These are phyloP conservation scores for Heterodera schachtii DNA, from an alignment of 1,140 invertebrate genomes.

Conservation along the genomic window DNA sequence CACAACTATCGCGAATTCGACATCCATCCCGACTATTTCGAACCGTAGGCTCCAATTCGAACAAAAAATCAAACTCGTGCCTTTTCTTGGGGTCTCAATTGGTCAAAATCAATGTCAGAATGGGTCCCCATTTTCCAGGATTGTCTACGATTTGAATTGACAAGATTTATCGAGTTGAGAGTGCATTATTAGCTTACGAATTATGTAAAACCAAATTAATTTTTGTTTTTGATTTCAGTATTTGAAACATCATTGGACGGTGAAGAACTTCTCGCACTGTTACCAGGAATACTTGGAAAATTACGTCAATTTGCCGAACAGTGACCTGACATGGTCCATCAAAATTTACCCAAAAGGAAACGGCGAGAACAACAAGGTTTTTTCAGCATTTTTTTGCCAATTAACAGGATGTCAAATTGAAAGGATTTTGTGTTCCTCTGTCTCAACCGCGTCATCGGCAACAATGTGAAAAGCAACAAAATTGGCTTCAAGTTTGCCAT, in stretches of 20 bases:
- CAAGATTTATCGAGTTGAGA: too few species aligned
- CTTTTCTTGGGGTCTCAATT: too few species aligned
- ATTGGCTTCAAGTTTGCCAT: constrained; percentile 59
- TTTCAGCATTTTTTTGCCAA: background rate
- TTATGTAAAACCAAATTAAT: too few species aligned
- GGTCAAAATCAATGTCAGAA: too few species aligned
- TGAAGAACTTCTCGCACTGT: constrained; percentile 61
- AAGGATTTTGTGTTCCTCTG: constrained; percentile 64
- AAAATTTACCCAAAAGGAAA: constrained; percentile 66
- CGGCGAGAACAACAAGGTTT: constrained; percentile 53
- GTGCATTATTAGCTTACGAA: too few species aligned
- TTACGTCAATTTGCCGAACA: constrained; percentile 58
- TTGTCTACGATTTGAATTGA: too few species aligned
- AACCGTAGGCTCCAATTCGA: too few species aligned
- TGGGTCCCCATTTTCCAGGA: too few species aligned
- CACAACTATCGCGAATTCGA: too few species aligned
- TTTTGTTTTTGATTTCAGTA: constrained; percentile 47
- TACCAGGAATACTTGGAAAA: constrained; percentile 64
- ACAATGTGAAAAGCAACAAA: constrained; percentile 57
- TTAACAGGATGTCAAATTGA: background rate
- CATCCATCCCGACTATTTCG: too few species aligned
- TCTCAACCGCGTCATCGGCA: constrained; percentile 57
- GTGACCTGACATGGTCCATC: constrained; percentile 65
- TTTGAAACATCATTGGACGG: constrained; percentile 59
- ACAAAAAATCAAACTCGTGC: too few species aligned